Evolutionary conservation across 2,113 vertebrate species (phyloP), one percentile per base, ranked within the genome.

Genomic region (Meles meles): DNA sequence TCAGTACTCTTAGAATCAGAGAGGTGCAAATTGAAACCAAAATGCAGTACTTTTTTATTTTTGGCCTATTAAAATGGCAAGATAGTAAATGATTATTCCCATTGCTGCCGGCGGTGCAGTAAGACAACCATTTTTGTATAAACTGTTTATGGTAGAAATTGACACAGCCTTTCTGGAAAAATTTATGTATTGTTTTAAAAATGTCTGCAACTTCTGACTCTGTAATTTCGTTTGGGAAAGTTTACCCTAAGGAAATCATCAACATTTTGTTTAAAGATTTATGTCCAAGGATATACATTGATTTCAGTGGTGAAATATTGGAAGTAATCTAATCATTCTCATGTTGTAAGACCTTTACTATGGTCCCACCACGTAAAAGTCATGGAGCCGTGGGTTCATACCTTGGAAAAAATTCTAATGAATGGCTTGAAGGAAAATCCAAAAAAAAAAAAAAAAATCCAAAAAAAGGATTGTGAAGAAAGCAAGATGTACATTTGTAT

Each of bases 261-360:
- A 71, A 90, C 67, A 76, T 93, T 92, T 84, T 88, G 82, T 71
- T 74, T 79, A 82, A 93, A 79, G 84, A 82, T 96, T 87, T 93
- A 39, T 71, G 5, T 72, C 61, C 3, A 61, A 59, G 27, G 49
- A 65, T 95, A 23, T 77, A 42, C 14, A 10, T 59, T 88, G 65
- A 94, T 96, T 96, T 97, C 77, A 91, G 29, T 55, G 29, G 71
- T 72, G n/a, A 94, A 77, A 63, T 91, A 61, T 52, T 85, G 34
- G 63, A 71, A 88, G 37, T 86, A 71, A 81, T n/a, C n/a, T 83
- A 89, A 69, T 13, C 25, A 10, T 91, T 74, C 57, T 96, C 11
- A 23, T 59, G 59, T 65, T 85, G 1, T 63, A 61, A 97, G 81
- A 90, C 42, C 47, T 85, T 72, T 88, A 65, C 63, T 91, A 7